Evolutionary conservation across 2,888 invertebrate species (phyloP).

Genomic region (Drosophila ustulata): DNA sequence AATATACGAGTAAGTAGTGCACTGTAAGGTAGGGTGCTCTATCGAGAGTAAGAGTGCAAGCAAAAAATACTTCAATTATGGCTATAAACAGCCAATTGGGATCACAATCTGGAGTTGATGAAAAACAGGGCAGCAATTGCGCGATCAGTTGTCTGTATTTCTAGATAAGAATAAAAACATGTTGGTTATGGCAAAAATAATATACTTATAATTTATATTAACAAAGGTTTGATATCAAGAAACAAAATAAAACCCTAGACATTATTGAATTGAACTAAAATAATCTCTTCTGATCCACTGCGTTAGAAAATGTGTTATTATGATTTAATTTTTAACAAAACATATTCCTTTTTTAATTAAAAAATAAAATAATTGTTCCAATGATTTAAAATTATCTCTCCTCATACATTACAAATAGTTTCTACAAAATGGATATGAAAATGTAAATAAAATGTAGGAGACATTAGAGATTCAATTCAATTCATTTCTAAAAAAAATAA

Average conservation of each 20-base stretch:
- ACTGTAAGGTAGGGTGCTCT: neutral
- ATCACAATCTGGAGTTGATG: neutral
- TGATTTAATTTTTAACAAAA: no score
- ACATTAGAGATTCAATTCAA: no score
- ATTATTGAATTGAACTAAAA: neutral
- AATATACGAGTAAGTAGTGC: conserved; percentile 2
- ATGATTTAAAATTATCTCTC: no score
- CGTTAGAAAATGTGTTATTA: no score
- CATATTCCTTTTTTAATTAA: no score
- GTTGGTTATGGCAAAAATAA: neutral
- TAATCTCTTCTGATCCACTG: no score
- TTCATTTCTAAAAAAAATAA: no score
- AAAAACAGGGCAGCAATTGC: neutral
- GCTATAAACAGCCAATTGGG: conserved; percentile 5
- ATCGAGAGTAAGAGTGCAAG: conserved; percentile 1
- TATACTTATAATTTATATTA: neutral
- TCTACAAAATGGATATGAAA: no score
- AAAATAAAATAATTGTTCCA: no score
- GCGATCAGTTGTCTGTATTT: neutral
- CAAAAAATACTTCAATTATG: conserved; percentile 8
- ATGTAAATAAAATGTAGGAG: no score
- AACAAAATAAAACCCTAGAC: no score
- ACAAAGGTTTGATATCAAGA: neutral
- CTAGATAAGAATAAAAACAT: neutral
- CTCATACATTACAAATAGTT: no score